phyloP scores from a whole-genome alignment of 2,797 vertebrate genomes.

The Ctenosaura bakeri region DNA sequence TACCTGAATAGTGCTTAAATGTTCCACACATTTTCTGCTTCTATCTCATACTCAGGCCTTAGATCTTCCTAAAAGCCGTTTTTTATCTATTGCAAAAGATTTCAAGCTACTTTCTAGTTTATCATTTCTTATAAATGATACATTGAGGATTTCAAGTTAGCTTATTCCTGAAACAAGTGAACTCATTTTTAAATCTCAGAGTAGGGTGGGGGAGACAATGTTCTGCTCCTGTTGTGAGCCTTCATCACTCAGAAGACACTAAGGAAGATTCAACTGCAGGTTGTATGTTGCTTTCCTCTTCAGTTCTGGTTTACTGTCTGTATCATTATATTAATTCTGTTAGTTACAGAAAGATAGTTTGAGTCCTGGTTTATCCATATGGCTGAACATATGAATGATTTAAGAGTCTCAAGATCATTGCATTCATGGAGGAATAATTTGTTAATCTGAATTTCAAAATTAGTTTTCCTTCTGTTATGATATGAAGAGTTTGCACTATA shows the following conservation, averaged over 20 bases:
- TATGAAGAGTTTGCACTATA: constrained; percentile 32
- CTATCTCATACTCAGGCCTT: constrained; percentile 6
- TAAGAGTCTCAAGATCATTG: constrained; percentile 33
- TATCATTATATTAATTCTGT: constrained; percentile 12
- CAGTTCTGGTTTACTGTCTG: constrained; percentile 14
- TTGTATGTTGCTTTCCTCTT: constrained; percentile 49
- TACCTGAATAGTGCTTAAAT: neutral
- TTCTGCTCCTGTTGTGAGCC: neutral
- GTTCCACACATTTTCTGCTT: neutral
- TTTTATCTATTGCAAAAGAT: constrained; percentile 15
- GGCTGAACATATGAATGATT: constrained; percentile 43
- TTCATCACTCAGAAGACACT: constrained; percentile 12
- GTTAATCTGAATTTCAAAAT: constrained; percentile 40
- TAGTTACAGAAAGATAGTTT: constrained; percentile 39
- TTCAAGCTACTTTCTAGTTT: constrained; percentile 39
- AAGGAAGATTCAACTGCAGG: neutral
- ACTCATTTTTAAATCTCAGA: neutral
- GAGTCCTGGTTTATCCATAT: constrained; percentile 48
- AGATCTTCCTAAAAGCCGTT: neutral
- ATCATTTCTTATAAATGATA: constrained; percentile 3
- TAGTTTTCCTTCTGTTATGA: constrained; percentile 44
- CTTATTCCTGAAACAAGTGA: constrained; percentile 28
- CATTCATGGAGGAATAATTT: constrained; percentile 36
- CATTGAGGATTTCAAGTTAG: constrained; percentile 32
- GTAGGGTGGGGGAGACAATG: neutral